A percentile compares a stretch with the other conserved stretches of the same genome.
Conservation (phyloP, 2,888 invertebrate genomes). For the Micoletzkya japonica region DNA sequence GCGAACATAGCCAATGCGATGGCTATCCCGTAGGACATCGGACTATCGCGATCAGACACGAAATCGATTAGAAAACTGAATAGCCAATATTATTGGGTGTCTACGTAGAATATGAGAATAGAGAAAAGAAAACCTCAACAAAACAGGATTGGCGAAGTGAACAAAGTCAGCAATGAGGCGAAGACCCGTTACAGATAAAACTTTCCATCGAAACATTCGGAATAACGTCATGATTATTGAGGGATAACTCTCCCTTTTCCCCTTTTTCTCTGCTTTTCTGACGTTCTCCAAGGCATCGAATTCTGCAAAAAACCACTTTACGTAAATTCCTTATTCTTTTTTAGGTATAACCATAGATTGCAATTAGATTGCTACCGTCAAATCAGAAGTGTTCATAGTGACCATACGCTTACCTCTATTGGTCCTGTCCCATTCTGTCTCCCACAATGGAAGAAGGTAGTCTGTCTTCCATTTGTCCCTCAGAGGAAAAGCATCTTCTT, state of each 20-base stretch:
- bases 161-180: conserved; percentile 50
- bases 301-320: background rate
- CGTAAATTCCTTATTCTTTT: too few relatives aligned
- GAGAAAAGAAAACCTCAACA: conserved; percentile 52
- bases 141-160: conserved; percentile 53
- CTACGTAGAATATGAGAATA: too few relatives aligned
- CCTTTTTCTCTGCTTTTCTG: background rate
- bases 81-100: too few relatives aligned
- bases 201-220: conserved; percentile 16
- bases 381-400: too few relatives aligned
- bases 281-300: background rate
- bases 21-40: conserved; percentile 48
- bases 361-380: too few relatives aligned
- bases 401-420: too few relatives aligned
- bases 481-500: conserved; percentile 15
- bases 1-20: conserved; percentile 54
- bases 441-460: conserved; percentile 2
- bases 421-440: conserved; percentile 12
- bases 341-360: too few relatives aligned
- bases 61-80: conserved; percentile 53
- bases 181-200: conserved; percentile 17
- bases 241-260: background rate
- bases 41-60: conserved; percentile 43
- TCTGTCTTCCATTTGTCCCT: conserved; percentile 13
- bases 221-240: conserved; percentile 5